Evolutionary conservation across 1,140 invertebrate species (phyloP).

Genomic region (fruit fly (Drosophila melanogaster)): DNA sequence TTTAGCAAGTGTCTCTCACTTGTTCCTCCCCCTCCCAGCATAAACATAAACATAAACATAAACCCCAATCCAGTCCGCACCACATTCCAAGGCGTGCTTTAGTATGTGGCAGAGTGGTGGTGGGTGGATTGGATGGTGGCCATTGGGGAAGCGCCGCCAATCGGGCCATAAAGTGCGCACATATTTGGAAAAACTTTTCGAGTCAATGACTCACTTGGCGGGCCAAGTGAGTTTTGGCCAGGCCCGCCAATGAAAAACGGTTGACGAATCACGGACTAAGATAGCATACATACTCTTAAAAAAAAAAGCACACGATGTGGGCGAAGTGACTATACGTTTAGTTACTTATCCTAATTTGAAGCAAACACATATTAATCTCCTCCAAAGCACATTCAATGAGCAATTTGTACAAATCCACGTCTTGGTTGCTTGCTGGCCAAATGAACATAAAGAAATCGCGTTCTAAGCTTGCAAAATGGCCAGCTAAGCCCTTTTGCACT

Average conservation of each 20-base stretch:
- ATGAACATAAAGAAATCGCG: not conserved
- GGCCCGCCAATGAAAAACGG: slow-evolving; percentile 11
- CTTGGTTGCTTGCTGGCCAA: no score
- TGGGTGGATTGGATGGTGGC: slow-evolving; percentile 1
- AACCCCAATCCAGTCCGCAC: slow-evolving; percentile 18
- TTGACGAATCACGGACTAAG: slow-evolving; percentile 9
- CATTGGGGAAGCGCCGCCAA: slow-evolving; percentile 38
- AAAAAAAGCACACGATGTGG: not conserved
- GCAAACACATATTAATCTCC: not conserved
- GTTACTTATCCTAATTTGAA: slow-evolving; percentile 1
- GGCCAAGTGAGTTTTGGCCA: slow-evolving; percentile 25
- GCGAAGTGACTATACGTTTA: not conserved
- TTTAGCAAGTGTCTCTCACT: slow-evolving; percentile 7
- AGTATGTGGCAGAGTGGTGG: not conserved
- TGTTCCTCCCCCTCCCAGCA: slow-evolving; percentile 1
- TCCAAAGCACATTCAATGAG: not conserved
- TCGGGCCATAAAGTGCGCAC: slow-evolving; percentile 32
- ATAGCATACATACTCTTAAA: not conserved
- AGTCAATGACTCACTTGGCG: slow-evolving; percentile 43
- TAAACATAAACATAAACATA: slow-evolving; percentile 32
- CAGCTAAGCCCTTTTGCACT: not conserved
- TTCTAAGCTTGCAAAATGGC: not conserved
- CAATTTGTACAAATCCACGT: not conserved
- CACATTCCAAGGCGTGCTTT: slow-evolving; percentile 50
- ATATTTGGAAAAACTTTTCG: slow-evolving; percentile 58